A percentile compares a stretch with the other conserved stretches of the same genome.
phyloP scores from a whole-genome alignment of 35 echinoderm and acorn worm species.

The Eucidaris tribuloides region DNA sequence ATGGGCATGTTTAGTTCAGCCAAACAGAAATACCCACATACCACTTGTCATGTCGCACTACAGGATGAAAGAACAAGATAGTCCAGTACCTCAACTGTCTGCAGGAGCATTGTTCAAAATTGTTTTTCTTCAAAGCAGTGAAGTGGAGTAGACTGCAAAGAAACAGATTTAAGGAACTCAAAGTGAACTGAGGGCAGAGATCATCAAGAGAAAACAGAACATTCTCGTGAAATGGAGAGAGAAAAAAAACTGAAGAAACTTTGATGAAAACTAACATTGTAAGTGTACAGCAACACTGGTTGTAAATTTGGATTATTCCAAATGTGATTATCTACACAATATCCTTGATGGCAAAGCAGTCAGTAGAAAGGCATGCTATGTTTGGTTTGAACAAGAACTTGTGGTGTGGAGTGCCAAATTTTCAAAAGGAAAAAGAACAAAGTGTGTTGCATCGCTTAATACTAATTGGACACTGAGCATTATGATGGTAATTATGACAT shows the following conservation, averaged over 20 bases:
- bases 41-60: not conserved
- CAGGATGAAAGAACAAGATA: not conserved
- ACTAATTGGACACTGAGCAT: not conserved
- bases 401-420: slow-evolving; percentile 15
- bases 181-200: not conserved
- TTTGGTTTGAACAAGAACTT: slow-evolving; percentile 17
- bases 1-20: slow-evolving; percentile 1
- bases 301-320: not conserved
- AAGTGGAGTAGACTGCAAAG: not conserved
- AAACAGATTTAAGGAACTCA: not conserved
- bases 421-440: slow-evolving; percentile 12
- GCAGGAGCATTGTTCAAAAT: not conserved
- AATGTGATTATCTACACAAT: not conserved
- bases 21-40: not conserved
- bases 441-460: slow-evolving; percentile 14
- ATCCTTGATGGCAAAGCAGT: slow-evolving; percentile 12
- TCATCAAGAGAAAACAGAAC: not conserved
- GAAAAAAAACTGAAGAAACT: not conserved
- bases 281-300: not conserved
- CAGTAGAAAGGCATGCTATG: slow-evolving; percentile 13
- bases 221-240: not conserved
- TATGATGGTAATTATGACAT: slow-evolving; percentile 36
- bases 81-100: not conserved
- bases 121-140: not conserved
- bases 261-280: not conserved